Evolutionary conservation across 2,113 vertebrate species (phyloP), one percentile per base, ranked within the genome.

Genomic region (Desmodus rotundus): DNA sequence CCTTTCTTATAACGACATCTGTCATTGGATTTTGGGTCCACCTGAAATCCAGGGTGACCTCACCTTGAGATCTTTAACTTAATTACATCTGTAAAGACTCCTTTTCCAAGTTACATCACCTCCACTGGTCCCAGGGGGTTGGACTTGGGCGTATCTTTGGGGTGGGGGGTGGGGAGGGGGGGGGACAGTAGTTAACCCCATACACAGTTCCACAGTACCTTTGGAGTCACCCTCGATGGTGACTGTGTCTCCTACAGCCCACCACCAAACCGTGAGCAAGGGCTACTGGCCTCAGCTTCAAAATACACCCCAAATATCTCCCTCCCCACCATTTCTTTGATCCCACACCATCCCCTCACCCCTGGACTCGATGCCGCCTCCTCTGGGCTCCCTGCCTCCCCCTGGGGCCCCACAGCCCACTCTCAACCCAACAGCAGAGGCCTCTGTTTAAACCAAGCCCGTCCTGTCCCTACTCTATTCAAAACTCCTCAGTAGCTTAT

Each of bases 321-420:
- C 50, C 20, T 68, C 14, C 10, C 4, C 68, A 3, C 14, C 31
- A 14, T 17, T 2, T 6, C n/a, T 45, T 31, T 10, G 20, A 15
- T 5, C 19, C 22, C 41, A 5, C n/a, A 1, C 28, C n/a, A 15
- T 6, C 31, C 33, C 52, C 65, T n/a, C 65, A 43, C 5, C 2
- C 61, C 20, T 16, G n/a, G 28, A 31, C 19, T 38, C 11, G 1
- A 2, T 3, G 41, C 13, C 2, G 0, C 50, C 72, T 70, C 24
- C 61, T 22, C 47, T 6, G 54, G 17, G 43, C 28, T 50, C 24
- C 13, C 68, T 24, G 19, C 26, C 41, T 24, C 17, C 28, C 24
- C 43, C 31, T 36, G 47, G 47, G 1, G 2, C 15, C 56, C 73
- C 31, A 1, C 22, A 31, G 28, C 31, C 28, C 47, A 36, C 16